Conservation (phyloP, 1,140 invertebrate genomes). For the Aphidius ervi region DNA sequence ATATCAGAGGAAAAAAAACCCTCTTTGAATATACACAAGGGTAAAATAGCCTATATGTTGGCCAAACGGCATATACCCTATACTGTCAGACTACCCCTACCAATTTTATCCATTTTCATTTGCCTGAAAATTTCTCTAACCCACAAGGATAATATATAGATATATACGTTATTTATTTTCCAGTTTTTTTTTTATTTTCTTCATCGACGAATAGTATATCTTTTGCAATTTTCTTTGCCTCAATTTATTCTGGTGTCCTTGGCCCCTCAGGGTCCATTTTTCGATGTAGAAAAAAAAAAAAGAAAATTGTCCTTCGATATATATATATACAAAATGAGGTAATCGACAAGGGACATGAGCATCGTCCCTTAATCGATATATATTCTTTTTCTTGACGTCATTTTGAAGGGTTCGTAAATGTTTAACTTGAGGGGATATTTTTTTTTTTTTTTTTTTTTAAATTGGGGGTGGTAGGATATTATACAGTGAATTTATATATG, state of each 20-base stretch:
- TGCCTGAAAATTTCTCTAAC: slow-evolving; percentile 11
- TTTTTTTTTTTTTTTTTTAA: not conserved
- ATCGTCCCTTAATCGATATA: too few species aligned
- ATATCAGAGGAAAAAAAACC: slow-evolving; percentile 39
- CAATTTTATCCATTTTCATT: slow-evolving; percentile 19
- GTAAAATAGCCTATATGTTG: slow-evolving; percentile 22
- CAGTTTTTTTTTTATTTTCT: not conserved
- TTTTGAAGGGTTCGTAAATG: too few species aligned
- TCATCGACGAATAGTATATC: slow-evolving; percentile 16
- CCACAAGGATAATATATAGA: too few species aligned
- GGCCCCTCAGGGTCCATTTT: slow-evolving; percentile 6
- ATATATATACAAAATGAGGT: slow-evolving; percentile 3
- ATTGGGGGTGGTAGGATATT: not conserved
- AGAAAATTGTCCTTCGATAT: slow-evolving; percentile 9
- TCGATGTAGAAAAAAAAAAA: not conserved
- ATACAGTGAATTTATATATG: too few species aligned
- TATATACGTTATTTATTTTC: not conserved
- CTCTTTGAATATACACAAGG: slow-evolving; percentile 16
- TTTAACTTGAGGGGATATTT: not conserved
- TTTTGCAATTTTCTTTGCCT: not conserved
- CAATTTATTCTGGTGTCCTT: too few species aligned
- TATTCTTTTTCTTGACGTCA: too few species aligned
- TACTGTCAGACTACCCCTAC: slow-evolving; percentile 5
- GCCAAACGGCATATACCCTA: slow-evolving; percentile 21
- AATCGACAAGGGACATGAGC: slow-evolving; percentile 16